Evolutionary conservation across 2,113 vertebrate genomes (phyloP), one percentile per base, ranked within the genome.

Genomic region (Gymnocephalus cernua): DNA sequence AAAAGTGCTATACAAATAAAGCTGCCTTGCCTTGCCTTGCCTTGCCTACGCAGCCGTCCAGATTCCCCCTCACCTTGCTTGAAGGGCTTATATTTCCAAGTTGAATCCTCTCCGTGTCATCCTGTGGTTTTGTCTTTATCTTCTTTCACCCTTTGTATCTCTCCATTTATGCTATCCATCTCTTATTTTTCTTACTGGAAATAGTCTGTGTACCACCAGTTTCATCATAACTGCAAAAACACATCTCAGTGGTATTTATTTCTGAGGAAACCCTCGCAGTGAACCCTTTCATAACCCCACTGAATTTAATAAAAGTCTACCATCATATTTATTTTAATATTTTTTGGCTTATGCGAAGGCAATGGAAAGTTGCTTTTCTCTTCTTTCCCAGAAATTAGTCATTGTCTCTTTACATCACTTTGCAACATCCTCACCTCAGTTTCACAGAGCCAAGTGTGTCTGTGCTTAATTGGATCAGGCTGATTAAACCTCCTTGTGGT

Each of bases 41-140:
- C n/a, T n/a, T n/a, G n/a, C n/a, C n/a, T 16, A 2, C 25, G 21
- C 57, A 67, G 44, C 35, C 6, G 18, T 69, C 7, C 53, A 58
- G 68, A 85, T 23, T 1, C n/a, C 6, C 13, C n/a, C n/a, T 3
- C 8, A 65, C 32, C 45, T 74, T 70, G 68, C 47, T 11, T 50
- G 32, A 74, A 67, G 23, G 35, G 62, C 62, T 84, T 82, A 77
- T 18, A 73, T 79, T 68, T 68, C 54, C 51, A 68, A 27, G 57
- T 35, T 29, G 54, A 77, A 82, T 65, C 45, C 1, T 79, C 15
- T 84, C 25, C 32, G 23, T 41, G 19, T 53, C 59, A 66, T 66
- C 29, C 35, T 16, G 1, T 41, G 5, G 35, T 38, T 86, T 41
- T 62, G 1, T 67, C 7, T 66, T 50, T 51, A 70, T 71, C 69